Evolutionary conservation across 2,113 vertebrate species (phyloP).

Genomic region (Monarcha castaneiventris): DNA sequence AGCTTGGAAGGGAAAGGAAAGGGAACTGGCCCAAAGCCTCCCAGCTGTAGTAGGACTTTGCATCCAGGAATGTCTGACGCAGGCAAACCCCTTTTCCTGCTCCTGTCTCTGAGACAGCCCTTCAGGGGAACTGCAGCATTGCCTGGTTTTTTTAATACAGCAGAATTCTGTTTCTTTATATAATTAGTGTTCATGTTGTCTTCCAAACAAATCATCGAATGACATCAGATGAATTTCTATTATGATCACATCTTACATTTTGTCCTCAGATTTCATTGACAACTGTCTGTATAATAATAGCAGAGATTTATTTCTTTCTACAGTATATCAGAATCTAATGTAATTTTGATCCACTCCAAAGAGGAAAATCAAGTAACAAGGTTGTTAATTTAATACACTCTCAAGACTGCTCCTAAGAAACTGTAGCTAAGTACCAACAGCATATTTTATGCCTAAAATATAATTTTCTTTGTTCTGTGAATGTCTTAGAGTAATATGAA

Average conservation of each 20-base stretch:
- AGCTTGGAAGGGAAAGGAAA: neutral
- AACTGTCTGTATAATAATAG: neutral
- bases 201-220: neutral
- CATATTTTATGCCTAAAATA: neutral
- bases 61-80: neutral
- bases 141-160: neutral
- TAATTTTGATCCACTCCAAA: neutral
- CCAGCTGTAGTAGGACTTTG: neutral
- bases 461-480: neutral
- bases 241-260: neutral
- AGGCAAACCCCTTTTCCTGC: neutral
- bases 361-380: neutral
- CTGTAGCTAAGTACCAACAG: neutral
- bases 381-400: neutral
- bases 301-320: neutral
- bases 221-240: neutral
- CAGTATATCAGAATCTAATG: neutral
- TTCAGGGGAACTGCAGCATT: neutral
- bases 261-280: neutral
- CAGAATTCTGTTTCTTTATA: neutral
- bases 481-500: neutral
- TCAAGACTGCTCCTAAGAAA: neutral
- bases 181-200: neutral
- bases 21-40: neutral
- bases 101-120: neutral